Evolutionary conservation across 1,140 invertebrate genomes (phyloP).

Genomic region (Procambarus virginalis): DNA sequence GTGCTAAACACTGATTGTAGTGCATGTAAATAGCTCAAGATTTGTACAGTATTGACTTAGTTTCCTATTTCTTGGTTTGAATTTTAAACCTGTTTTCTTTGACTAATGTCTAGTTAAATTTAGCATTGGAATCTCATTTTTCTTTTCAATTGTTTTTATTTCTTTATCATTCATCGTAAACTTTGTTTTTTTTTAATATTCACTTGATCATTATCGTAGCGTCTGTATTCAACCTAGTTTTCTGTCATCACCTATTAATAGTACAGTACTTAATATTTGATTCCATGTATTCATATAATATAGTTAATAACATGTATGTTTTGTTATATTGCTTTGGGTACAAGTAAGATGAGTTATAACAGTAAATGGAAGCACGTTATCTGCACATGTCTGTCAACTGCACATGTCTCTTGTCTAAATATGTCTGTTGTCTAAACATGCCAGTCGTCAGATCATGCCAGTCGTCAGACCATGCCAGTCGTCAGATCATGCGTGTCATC

Average conservation of each 20-base stretch:
- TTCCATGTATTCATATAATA: slow-evolving; percentile 6
- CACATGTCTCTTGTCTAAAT: not conserved
- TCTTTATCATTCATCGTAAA: not conserved
- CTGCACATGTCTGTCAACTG: not conserved
- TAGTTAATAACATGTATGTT: slow-evolving; percentile 27
- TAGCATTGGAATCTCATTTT: not conserved
- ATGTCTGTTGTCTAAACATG: not conserved
- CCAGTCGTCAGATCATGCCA: not conserved
- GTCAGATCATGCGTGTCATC: no score
- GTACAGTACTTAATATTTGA: slow-evolving; percentile 8
- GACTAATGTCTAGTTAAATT: not conserved
- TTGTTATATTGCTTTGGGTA: slow-evolving; percentile 31
- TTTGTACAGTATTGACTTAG: slow-evolving; percentile 11
- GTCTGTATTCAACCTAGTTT: not conserved
- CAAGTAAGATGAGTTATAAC: slow-evolving; percentile 11
- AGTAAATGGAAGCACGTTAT: not conserved
- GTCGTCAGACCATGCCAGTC: no score
- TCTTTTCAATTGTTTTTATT: not conserved
- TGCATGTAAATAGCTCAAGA: slow-evolving; percentile 58
- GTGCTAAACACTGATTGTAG: slow-evolving; percentile 53
- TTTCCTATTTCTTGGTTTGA: not conserved
- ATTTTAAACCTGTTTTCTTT: not conserved
- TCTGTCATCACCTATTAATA: not conserved
- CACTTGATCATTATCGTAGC: not conserved
- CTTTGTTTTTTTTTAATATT: not conserved